phyloP scores from a whole-genome alignment of 64 coral and sea anemone genomes.

The Anthopleura sola region DNA sequence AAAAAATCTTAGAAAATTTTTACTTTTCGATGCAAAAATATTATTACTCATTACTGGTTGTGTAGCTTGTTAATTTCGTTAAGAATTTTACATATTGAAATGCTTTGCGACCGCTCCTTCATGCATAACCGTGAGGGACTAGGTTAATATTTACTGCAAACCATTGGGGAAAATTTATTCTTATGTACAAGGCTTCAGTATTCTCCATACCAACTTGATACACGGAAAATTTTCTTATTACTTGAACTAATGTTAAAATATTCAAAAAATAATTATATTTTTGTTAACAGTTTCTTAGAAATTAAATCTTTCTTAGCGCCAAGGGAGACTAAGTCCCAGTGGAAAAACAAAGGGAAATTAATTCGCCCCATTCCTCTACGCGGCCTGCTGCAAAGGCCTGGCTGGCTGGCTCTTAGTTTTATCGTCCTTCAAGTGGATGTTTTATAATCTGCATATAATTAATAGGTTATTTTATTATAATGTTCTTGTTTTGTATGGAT shows the following conservation, averaged over 20 bases:
- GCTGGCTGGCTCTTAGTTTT: not conserved
- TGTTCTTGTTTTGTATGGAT: conserved; percentile 3
- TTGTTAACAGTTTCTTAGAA: not conserved
- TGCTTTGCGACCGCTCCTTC: not conserved
- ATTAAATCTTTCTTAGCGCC: not conserved
- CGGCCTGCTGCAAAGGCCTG: not conserved
- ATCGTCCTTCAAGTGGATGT: not conserved
- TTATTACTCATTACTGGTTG: not conserved
- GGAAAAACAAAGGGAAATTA: not conserved
- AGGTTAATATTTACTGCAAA: not conserved
- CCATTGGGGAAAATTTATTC: not conserved
- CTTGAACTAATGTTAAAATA: not conserved
- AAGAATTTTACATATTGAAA: not conserved
- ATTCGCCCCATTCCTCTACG: not conserved
- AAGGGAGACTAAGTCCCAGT: not conserved
- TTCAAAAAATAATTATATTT: not conserved
- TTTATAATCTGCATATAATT: conserved; percentile 5
- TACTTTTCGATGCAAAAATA: not conserved
- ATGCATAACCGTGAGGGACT: not conserved
- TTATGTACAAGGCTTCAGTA: not conserved
- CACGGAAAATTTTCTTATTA: not conserved
- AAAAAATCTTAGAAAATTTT: not conserved
- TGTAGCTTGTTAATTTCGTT: not conserved
- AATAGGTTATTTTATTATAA: not conserved
- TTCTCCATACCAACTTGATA: not conserved